Conservation (phyloP, 2,888 invertebrate species). For the Pterostichus niger region DNA sequence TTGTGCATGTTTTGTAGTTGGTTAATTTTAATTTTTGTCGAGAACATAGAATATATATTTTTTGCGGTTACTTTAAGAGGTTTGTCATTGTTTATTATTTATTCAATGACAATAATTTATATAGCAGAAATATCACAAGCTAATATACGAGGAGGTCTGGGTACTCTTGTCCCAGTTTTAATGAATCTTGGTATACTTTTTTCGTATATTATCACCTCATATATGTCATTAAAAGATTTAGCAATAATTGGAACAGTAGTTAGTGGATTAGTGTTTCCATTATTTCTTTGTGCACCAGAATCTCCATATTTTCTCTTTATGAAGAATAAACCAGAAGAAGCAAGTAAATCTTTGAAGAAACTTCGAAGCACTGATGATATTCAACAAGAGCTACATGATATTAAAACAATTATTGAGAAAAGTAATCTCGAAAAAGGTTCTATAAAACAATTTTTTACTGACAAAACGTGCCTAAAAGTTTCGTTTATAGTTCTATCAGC, state of each 20-base stretch:
- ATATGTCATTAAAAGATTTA: background rate
- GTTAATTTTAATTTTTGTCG: background rate
- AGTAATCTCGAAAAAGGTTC: constrained; percentile 26
- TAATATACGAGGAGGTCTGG: constrained; percentile 40
- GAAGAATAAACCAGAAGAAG: constrained; percentile 44
- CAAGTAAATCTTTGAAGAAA: constrained; percentile 22
- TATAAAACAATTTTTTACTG: constrained; percentile 27
- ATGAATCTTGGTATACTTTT: constrained; percentile 54
- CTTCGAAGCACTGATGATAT: constrained; percentile 15
- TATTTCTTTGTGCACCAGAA: constrained; percentile 33
- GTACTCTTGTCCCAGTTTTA: constrained; percentile 36
- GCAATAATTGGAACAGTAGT: background rate
- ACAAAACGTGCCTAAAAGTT: constrained; percentile 15
- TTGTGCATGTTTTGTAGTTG: constrained; percentile 3
- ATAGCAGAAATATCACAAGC: constrained; percentile 40
- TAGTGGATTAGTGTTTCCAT: constrained; percentile 17
- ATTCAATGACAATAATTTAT: constrained; percentile 23
- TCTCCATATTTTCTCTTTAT: constrained; percentile 46
- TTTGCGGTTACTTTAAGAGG: constrained; percentile 7
- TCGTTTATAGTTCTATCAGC: constrained; percentile 22
- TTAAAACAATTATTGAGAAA: constrained; percentile 42
- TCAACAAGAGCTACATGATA: constrained; percentile 47
- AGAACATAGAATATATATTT: constrained; percentile 20
- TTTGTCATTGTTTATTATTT: constrained; percentile 16
- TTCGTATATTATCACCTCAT: constrained; percentile 28